These are phyloP conservation scores for Oscheius sp. DNA, from an alignment of 2,888 invertebrate species.

Conservation along the genomic window DNA sequence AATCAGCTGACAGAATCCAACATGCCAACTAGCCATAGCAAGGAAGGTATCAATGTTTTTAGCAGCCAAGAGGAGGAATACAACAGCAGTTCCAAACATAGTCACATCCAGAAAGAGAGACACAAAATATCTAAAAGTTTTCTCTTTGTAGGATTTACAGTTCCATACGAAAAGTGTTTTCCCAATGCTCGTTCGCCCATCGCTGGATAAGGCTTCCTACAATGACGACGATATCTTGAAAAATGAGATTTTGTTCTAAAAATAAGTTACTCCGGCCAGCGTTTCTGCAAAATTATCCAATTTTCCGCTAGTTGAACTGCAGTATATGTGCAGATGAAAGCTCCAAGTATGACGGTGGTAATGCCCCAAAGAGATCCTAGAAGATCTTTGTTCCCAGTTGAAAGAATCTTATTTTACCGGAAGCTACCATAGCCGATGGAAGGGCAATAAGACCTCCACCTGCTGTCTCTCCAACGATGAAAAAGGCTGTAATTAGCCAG, in stretches of 20 bases:
- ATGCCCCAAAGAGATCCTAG: constrained; percentile 48
- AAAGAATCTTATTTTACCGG: constrained; percentile 40
- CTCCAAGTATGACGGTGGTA: constrained; percentile 54
- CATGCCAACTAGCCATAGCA: not conserved
- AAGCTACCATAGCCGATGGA: constrained; percentile 57
- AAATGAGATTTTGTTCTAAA: not conserved
- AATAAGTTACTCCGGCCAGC: constrained; percentile 38
- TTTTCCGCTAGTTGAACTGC: constrained; percentile 55
- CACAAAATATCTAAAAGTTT: constrained; percentile 58
- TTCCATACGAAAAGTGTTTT: constrained; percentile 52
- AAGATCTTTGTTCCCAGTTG: not conserved
- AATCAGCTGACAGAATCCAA: constrained; percentile 61
- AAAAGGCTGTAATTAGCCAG: constrained; percentile 58
- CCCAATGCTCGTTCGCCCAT: constrained; percentile 64
- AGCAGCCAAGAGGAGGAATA: constrained; percentile 62
- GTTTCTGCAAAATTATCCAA: constrained; percentile 44
- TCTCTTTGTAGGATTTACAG: not conserved
- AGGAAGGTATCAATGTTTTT: constrained; percentile 58
- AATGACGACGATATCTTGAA: constrained; percentile 58
- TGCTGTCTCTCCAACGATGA: constrained; percentile 66
- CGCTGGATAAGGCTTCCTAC: constrained; percentile 66
- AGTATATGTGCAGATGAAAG: constrained; percentile 60
- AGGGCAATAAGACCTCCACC: constrained; percentile 67
- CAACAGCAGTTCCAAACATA: constrained; percentile 66
- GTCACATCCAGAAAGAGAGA: constrained; percentile 60